Conservation (phyloP, 2,888 invertebrate species). For the Macrophya alboannulata region DNA sequence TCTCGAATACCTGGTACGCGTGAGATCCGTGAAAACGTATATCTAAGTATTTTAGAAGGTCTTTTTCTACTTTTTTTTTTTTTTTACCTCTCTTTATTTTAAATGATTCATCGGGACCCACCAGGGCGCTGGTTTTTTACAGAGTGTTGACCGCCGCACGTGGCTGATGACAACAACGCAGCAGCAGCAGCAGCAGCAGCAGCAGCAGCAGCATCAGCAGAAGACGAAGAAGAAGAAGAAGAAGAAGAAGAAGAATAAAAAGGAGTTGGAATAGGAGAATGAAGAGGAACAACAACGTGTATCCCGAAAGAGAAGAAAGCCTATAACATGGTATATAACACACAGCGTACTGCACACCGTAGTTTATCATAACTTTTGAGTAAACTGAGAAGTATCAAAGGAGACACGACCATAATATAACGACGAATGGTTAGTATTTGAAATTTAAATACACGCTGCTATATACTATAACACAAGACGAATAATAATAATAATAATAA, state of each 20-base stretch:
- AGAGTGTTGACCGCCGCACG: constrained; percentile 19
- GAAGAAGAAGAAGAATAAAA: neutral
- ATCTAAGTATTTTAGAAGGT: neutral
- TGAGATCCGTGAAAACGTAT: neutral
- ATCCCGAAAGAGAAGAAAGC: neutral
- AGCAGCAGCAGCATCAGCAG: no score
- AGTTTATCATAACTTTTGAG: constrained; percentile 48
- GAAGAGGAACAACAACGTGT: neutral
- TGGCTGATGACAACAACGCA: constrained; percentile 8
- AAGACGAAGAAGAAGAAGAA: neutral
- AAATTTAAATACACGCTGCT: constrained; percentile 68
- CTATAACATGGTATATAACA: neutral
- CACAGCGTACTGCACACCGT: neutral
- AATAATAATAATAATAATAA: neutral
- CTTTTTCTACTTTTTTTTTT: neutral
- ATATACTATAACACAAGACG: constrained; percentile 40
- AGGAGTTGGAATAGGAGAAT: neutral
- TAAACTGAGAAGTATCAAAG: constrained; percentile 51
- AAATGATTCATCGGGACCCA: constrained; percentile 36
- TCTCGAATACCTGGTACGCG: neutral
- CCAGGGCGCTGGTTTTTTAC: constrained; percentile 9
- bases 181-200: neutral
- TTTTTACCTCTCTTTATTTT: neutral
- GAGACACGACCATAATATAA: neutral
- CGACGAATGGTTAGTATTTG: constrained; percentile 63